These are phyloP conservation scores for Cabera pusaria DNA, from an alignment of 2,888 invertebrate species.

Conservation along the genomic window DNA sequence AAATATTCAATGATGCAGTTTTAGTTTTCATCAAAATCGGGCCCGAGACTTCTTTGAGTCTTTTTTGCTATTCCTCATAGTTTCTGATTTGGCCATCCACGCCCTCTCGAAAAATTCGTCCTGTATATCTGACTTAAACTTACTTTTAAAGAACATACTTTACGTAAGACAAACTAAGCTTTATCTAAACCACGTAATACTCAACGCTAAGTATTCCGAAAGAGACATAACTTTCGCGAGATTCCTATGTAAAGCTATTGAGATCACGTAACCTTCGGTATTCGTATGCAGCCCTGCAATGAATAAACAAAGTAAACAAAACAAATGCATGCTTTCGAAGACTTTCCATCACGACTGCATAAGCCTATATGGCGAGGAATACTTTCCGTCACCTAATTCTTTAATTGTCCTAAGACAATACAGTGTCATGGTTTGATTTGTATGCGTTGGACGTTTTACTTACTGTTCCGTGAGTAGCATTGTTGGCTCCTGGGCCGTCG, in stretches of 20 bases:
- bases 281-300: conserved; percentile 18
- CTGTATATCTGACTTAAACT: no score
- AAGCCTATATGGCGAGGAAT: conserved; percentile 40
- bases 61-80: no score
- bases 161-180: conserved; percentile 5
- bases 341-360: conserved; percentile 47
- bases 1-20: no score
- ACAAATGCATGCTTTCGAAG: conserved; percentile 36
- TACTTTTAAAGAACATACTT: no score
- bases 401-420: conserved; percentile 53
- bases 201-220: conserved; percentile 2
- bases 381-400: conserved; percentile 51
- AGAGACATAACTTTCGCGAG: conserved; percentile 18
- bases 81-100: no score
- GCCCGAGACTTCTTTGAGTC: no score
- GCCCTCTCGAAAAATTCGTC: no score
- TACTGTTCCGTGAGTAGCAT: conserved; percentile 60
- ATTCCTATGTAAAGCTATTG: conserved; percentile 10
- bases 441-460: conserved; percentile 52
- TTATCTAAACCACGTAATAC: conserved; percentile 12
- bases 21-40: no score
- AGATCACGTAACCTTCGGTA: conserved; percentile 20
- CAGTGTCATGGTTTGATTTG: conserved; percentile 45
- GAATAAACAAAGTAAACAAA: conserved; percentile 27
- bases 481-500: conserved; percentile 43